Percentiles rank a stretch among this genome's conserved stretches.
These are phyloP conservation scores for Alsophila aescularia DNA, from an alignment of 2,888 invertebrate species.

Conservation along the genomic window DNA sequence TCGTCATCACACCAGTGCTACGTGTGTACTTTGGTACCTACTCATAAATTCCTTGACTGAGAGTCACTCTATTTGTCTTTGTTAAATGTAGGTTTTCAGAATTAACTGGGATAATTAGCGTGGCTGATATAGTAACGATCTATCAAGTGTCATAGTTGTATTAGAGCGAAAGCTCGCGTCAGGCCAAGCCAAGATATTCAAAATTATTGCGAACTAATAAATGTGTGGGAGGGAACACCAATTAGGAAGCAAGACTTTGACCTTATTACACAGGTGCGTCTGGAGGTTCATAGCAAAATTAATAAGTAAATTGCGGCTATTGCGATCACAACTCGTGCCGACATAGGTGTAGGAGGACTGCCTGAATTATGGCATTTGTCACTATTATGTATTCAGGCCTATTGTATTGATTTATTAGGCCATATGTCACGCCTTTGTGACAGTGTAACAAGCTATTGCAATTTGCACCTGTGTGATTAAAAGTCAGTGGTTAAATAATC, in stretches of 20 bases:
- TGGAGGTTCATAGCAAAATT: constrained; percentile 11
- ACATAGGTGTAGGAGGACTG: constrained; percentile 56
- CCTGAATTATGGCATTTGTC: constrained; percentile 63
- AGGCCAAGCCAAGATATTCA: too few species aligned
- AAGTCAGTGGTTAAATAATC: background rate
- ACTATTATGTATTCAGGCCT: constrained; percentile 69
- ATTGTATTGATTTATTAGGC: constrained; percentile 60
- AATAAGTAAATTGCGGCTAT: constrained; percentile 25
- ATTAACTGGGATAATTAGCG: too few species aligned
- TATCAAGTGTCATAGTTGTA: too few species aligned
- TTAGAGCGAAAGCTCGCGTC: too few species aligned
- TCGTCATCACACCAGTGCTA: too few species aligned
- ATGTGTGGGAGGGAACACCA: too few species aligned
- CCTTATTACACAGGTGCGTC: constrained; percentile 1
- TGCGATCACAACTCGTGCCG: constrained; percentile 28
- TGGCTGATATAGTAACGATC: too few species aligned
- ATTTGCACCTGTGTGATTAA: constrained; percentile 28
- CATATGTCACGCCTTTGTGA: constrained; percentile 37
- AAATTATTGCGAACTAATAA: background rate
- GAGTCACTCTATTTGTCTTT: too few species aligned
- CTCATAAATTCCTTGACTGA: too few species aligned
- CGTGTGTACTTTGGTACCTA: too few species aligned
- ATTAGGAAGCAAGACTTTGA: constrained; percentile 15
- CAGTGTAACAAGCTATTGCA: constrained; percentile 33
- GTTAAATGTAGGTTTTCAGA: too few species aligned